These are phyloP conservation scores for Phalacrocorax carbo DNA, from an alignment of 2,113 vertebrate species.

Conservation along the genomic window DNA sequence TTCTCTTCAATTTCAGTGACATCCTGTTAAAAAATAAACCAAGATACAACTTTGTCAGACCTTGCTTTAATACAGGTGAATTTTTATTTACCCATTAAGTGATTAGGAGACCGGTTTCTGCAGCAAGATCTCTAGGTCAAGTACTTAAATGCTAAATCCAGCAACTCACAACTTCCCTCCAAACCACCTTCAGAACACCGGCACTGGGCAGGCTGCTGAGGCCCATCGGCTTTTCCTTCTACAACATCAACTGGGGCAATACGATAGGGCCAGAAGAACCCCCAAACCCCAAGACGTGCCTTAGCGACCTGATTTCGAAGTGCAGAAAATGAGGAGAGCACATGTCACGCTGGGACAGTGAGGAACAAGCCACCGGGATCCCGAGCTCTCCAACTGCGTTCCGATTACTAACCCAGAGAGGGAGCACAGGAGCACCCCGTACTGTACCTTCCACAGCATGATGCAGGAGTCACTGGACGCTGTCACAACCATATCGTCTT, in stretches of 20 bases:
- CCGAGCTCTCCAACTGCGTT: not conserved
- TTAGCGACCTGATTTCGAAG: not conserved
- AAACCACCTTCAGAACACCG: not conserved
- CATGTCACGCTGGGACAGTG: rapidly evolving
- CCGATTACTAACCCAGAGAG: not conserved
- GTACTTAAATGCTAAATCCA: not conserved
- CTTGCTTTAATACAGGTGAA: not conserved
- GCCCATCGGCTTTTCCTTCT: not conserved
- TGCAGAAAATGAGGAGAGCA: not conserved
- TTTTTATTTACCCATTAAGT: not conserved
- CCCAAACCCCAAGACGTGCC: not conserved
- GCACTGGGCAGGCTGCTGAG: not conserved
- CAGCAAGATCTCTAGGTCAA: not conserved
- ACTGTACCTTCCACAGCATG: slow-evolving; percentile 86
- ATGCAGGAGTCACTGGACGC: slow-evolving; percentile 89
- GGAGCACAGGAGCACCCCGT: rapidly evolving
- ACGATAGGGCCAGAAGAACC: not conserved
- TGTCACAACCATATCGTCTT: slow-evolving; percentile 82
- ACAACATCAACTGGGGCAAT: not conserved
- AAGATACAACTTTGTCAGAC: not conserved
- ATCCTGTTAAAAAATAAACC: slow-evolving; percentile 74
- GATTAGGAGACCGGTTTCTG: not conserved
- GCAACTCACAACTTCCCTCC: not conserved
- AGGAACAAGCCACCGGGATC: not conserved
- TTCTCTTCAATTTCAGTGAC: slow-evolving; percentile 88